A percentile compares a stretch with the other conserved stretches of the same genome.
Conservation (phyloP, 1,140 invertebrate species). For the Zaprionus ghesquierei region DNA sequence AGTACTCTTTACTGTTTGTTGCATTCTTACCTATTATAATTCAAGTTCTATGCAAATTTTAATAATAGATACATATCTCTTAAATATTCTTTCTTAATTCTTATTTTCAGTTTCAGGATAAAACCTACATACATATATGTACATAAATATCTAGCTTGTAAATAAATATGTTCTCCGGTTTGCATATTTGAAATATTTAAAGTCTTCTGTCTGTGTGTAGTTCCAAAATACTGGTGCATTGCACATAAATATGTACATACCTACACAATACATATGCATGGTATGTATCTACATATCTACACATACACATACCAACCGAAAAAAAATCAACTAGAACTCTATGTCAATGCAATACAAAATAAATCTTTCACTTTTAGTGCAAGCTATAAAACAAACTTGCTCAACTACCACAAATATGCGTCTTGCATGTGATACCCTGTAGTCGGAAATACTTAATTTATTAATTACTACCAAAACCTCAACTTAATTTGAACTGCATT, state of each 20-base stretch:
- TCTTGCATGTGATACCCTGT: not conserved
- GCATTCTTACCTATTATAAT: too few relatives aligned
- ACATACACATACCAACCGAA: not conserved
- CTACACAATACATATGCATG: not conserved
- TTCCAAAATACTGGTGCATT: not conserved
- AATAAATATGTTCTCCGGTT: not conserved
- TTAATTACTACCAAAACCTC: too few relatives aligned
- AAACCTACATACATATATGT: not conserved
- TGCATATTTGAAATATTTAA: conserved; percentile 1
- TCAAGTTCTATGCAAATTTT: too few relatives aligned
- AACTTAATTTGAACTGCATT: too few relatives aligned
- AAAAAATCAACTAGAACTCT: not conserved
- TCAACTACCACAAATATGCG: not conserved
- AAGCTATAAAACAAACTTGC: not conserved
- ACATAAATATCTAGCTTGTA: not conserved
- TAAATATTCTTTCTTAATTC: too few relatives aligned
- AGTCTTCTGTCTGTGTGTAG: not conserved
- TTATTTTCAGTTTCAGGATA: too few relatives aligned
- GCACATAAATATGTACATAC: not conserved
- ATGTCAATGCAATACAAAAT: conserved; percentile 5
- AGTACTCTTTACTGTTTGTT: too few relatives aligned
- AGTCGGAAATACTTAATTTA: not conserved
- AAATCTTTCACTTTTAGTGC: not conserved
- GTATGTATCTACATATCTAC: not conserved
- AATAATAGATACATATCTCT: too few relatives aligned